Evolutionary conservation across 2,888 invertebrate genomes (phyloP), one percentile per base, ranked within the genome.

Genomic region (Drosophila crucigera): DNA sequence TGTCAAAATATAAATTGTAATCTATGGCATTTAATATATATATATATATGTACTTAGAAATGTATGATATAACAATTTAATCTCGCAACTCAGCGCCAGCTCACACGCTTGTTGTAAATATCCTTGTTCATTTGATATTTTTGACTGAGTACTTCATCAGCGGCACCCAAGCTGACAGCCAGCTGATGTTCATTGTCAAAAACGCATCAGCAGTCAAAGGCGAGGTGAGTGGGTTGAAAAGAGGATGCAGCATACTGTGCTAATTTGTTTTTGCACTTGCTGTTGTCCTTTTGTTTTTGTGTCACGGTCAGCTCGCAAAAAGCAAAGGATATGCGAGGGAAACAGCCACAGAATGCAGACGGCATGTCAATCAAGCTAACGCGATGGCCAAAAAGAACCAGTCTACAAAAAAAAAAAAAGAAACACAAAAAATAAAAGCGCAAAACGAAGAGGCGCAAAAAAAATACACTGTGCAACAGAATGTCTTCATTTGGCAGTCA

Each of bases 171-270:
- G 37, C 62, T 83, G 83, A 76, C 78, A 78, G 69, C 52, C 79
- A 75, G 72, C 73, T 83, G 89, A 75, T 76, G 89, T 81, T 85
- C 86, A 85, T 81, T 83, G 86, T 89, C 84, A 88, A 79, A 84
- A 89, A 88, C 70, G 73, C 79, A 88, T 88, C 73, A 78, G 35
- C 33, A 52, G 37, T 54, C 35, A 35, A 49, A 49, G 30, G 7
- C 33, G 41, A 54, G 39, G 43, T 62, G 56, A 43, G 69, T 30
- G 50, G 69, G 37, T 37, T 61, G 50, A n/a, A 25, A 4, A 5
- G 39, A n/a, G 14, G 14, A 28, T 14, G 39, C 61, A 50, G 55
- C 56, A 60, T 52, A 68, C 53, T 66, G 73, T 75, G 80, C 83
- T 84, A 85, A 85, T 85, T 84, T 85, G 82, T 80, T 83, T 75